Evolutionary conservation across 2,113 vertebrate genomes (phyloP).

Genomic region (Embiotoca jacksoni): DNA sequence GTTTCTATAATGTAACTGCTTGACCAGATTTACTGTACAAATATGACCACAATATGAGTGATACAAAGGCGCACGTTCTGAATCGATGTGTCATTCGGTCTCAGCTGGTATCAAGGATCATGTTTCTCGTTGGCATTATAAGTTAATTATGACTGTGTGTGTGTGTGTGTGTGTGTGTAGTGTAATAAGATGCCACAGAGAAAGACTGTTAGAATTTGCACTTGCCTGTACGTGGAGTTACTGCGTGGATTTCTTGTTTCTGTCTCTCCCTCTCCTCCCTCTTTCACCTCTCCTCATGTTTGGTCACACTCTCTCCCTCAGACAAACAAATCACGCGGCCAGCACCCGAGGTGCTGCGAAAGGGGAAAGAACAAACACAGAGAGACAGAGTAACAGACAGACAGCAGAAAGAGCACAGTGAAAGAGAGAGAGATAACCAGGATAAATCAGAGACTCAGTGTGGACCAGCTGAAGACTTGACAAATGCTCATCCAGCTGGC

Average conservation of each 20-base stretch:
- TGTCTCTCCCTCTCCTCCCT: slow-evolving; percentile 4
- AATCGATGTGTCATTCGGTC: neutral
- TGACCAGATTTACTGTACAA: too few relatives aligned
- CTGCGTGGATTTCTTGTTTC: neutral
- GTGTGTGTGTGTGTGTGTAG: slow-evolving; percentile 18
- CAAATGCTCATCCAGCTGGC: slow-evolving; percentile 49
- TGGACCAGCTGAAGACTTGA: slow-evolving; percentile 44
- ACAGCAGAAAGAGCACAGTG: slow-evolving; percentile 26
- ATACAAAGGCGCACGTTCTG: neutral
- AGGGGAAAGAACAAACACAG: slow-evolving; percentile 47
- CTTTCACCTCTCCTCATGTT: slow-evolving; percentile 44
- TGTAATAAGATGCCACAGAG: slow-evolving; percentile 2
- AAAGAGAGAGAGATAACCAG: slow-evolving; percentile 12
- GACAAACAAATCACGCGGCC: slow-evolving; percentile 55
- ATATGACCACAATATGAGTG: too few relatives aligned
- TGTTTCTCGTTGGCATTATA: slow-evolving; percentile 24
- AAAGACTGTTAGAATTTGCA: slow-evolving; percentile 6
- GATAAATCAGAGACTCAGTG: slow-evolving; percentile 35
- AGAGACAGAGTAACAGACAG: slow-evolving; percentile 18
- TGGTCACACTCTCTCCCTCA: slow-evolving; percentile 53
- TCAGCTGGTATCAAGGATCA: slow-evolving; percentile 12
- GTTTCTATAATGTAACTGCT: too few relatives aligned
- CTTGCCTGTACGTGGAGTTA: slow-evolving; percentile 15
- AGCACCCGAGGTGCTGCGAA: slow-evolving; percentile 40
- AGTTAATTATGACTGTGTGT: slow-evolving; percentile 9